Evolutionary conservation across 2,888 invertebrate genomes (phyloP), one percentile per base, ranked within the genome.

Genomic region (Helobdella robusta): DNA sequence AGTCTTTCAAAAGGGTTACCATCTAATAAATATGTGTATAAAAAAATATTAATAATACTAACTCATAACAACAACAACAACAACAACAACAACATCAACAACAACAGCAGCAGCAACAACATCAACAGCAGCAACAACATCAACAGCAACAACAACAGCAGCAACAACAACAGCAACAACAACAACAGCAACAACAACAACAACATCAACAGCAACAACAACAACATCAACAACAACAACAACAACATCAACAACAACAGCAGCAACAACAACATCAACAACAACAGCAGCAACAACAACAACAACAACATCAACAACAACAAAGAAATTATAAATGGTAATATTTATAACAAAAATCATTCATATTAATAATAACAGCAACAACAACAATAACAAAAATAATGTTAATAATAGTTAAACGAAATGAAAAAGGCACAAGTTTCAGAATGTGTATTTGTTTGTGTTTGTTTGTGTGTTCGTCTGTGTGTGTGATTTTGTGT

Each of bases 291-390:
- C 28, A 18, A 59, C 28, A 36, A 36, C n/a, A 36, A 59, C 25
- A 36, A 59, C 28, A 11, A 36, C n/a, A 23, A 36, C 36, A n/a
- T 36, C 28, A 36, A 59, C 20, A 36, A 52, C 20, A 20, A 52
- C 20, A 20, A 52, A 11, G 11, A 15, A 11, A 20, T 11, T 23
- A 20, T 18, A 11, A 15, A 52, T 52, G 11, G 20, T 23, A 52
- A 52, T 23, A 52, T 18, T 23, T 15, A 23, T 23, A 20, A 52
- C 20, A 20, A 52, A 11, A 15, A 15, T 15, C 20, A 20, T 20
- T 23, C 8, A 52, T n/a, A 20, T 6, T 8, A 59, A 18, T 59
- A 59, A 35, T 59, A 59, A 35, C 15, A 59, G 28, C 36, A 59
- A 23, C 36, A 36, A 40, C 36, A 59, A 40, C 36, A 36, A 40